These are phyloP conservation scores for Sminthurides aquaticus DNA, from an alignment of 2,888 invertebrate species.

Conservation along the genomic window DNA sequence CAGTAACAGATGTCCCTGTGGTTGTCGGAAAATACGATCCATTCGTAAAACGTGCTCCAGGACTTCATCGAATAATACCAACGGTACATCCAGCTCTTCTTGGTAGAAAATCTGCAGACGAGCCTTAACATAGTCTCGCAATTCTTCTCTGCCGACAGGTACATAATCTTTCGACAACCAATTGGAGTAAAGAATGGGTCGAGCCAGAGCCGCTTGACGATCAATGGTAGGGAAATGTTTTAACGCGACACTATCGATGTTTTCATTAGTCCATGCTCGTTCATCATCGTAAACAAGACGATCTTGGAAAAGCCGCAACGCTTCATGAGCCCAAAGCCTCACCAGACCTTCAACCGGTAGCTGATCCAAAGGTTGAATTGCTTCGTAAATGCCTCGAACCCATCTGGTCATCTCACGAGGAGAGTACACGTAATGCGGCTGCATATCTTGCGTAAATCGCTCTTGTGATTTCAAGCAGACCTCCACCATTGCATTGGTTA, in stretches of 20 bases:
- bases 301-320: slow-evolving; percentile 92
- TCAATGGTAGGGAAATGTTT: slow-evolving; percentile 91
- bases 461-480: slow-evolving; percentile 96
- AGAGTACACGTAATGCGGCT: slow-evolving; percentile 99
- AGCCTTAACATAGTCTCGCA: slow-evolving; percentile 94
- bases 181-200: slow-evolving; percentile 97
- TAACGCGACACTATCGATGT: slow-evolving; percentile 84
- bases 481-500: slow-evolving; percentile 98
- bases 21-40: slow-evolving; percentile 97
- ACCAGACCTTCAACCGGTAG: slow-evolving; percentile 89
- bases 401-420: slow-evolving; percentile 98
- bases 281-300: slow-evolving; percentile 89
- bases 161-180: slow-evolving; percentile 98
- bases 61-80: slow-evolving; percentile 99
- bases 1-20: slow-evolving; percentile 92
- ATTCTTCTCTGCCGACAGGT: slow-evolving; percentile 88
- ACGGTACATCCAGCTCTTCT: slow-evolving; percentile 95
- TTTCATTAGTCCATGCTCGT: slow-evolving; percentile 95
- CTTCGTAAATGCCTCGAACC: slow-evolving; percentile 99
- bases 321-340: slow-evolving; percentile 99
- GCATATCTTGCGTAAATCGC: slow-evolving; percentile 98
- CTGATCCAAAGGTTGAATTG: slow-evolving; percentile 87
- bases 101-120: slow-evolving; percentile 93
- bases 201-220: slow-evolving; percentile 70
- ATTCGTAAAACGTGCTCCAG: slow-evolving; percentile 96